These are phyloP conservation scores for Furnarius figulus DNA, from an alignment of 2,113 vertebrate species.

Conservation along the genomic window DNA sequence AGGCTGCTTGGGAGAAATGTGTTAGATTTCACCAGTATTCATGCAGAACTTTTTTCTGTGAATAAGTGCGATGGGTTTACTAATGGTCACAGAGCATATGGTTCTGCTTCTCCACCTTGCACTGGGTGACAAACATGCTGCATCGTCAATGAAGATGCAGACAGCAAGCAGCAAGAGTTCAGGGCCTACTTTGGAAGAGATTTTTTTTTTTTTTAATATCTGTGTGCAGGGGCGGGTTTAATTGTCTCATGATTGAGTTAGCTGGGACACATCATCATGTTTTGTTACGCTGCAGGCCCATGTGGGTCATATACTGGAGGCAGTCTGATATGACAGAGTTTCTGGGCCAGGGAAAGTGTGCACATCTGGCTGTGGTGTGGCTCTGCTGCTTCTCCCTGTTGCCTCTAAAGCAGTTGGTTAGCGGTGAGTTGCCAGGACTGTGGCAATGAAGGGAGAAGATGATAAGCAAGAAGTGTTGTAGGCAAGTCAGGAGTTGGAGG, in stretches of 20 bases:
- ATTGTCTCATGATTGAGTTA: neutral
- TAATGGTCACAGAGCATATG: slow-evolving; percentile 11
- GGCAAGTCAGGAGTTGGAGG: fast-evolving
- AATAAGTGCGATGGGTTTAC: neutral
- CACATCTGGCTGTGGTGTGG: neutral
- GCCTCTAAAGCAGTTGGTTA: neutral
- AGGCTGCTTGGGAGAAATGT: neutral
- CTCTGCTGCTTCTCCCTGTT: neutral
- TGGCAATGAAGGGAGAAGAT: neutral
- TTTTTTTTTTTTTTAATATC: neutral
- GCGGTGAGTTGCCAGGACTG: fast-evolving
- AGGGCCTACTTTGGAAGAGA: neutral
- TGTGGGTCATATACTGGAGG: neutral
- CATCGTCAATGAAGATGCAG: neutral
- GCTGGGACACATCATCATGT: neutral
- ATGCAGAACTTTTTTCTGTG: neutral
- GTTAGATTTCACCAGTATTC: neutral
- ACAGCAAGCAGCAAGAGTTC: neutral
- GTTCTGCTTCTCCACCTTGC: neutral
- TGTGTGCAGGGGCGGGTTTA: neutral
- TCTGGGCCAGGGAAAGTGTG: neutral
- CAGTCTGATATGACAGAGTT: fast-evolving
- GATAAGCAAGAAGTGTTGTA: neutral
- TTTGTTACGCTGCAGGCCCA: fast-evolving
- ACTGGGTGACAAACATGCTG: fast-evolving